Evolutionary conservation across 2,113 vertebrate genomes (phyloP).

Genomic region (Lophotis ruficrista): DNA sequence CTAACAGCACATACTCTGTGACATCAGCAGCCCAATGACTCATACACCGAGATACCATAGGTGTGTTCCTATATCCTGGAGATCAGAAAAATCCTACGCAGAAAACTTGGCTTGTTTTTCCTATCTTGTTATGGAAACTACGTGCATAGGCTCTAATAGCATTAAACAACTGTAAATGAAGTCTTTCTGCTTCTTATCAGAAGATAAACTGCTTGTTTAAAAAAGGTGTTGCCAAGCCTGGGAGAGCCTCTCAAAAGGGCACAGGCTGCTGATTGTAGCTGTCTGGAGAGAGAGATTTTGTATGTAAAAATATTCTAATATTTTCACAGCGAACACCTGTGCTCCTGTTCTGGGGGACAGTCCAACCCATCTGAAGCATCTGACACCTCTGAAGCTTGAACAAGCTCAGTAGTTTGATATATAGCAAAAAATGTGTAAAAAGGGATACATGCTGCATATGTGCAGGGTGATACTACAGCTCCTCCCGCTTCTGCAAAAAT

Average conservation of each 20-base stretch:
- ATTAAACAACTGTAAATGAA: constrained; percentile 25
- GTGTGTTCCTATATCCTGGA: constrained; percentile 49
- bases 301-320: neutral
- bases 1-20: neutral
- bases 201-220: constrained; percentile 56
- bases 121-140: constrained; percentile 35
- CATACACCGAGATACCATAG: constrained; percentile 51
- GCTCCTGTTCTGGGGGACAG: neutral
- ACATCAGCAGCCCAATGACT: constrained; percentile 63
- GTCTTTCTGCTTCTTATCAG: constrained; percentile 54
- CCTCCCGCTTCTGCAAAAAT: neutral
- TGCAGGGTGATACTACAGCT: neutral
- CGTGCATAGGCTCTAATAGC: neutral
- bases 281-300: neutral
- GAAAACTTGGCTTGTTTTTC: constrained; percentile 28
- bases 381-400: neutral
- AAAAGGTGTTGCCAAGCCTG: constrained; percentile 24
- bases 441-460: neutral
- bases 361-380: neutral
- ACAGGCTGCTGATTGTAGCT: neutral
- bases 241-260: constrained; percentile 10
- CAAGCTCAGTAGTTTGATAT: neutral
- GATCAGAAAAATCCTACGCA: constrained; percentile 46
- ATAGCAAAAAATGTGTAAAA: neutral
- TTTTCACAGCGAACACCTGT: neutral